Evolutionary conservation across 2,888 invertebrate species (phyloP).

Genomic region (Drosophila fungiperda): DNA sequence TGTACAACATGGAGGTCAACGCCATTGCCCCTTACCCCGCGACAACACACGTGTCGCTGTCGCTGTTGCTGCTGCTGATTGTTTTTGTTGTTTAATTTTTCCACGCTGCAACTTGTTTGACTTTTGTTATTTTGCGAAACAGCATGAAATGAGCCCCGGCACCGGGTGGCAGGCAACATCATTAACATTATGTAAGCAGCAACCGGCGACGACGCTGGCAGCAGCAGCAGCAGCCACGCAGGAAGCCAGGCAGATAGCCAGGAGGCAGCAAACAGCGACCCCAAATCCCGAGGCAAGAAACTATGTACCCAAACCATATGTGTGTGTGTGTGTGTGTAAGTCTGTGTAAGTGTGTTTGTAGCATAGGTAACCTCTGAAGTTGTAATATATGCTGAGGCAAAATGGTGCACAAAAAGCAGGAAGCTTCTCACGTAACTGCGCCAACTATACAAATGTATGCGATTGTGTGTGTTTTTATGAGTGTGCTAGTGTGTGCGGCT

Average conservation of each 20-base stretch:
- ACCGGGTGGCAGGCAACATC: slow-evolving; percentile 61
- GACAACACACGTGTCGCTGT: slow-evolving; percentile 19
- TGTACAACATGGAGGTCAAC: slow-evolving; percentile 44
- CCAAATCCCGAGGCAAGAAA: slow-evolving; percentile 24
- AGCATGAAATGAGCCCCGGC: slow-evolving; percentile 67
- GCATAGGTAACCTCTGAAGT: slow-evolving; percentile 60
- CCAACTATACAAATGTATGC: slow-evolving; percentile 40
- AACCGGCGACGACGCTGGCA: slow-evolving; percentile 64
- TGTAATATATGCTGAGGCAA: slow-evolving; percentile 75
- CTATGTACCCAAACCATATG: slow-evolving; percentile 11
- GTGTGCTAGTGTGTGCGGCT: slow-evolving; percentile 7
- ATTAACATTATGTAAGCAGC: slow-evolving; percentile 78
- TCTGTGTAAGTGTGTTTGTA: background rate
- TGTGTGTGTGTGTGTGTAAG: background rate
- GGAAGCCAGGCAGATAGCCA: background rate
- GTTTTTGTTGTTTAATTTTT: slow-evolving; percentile 18
- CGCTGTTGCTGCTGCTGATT: slow-evolving; percentile 24
- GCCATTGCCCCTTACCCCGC: background rate
- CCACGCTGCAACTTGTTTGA: slow-evolving; percentile 42
- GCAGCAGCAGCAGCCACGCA: slow-evolving; percentile 1
- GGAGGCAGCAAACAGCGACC: slow-evolving; percentile 15
- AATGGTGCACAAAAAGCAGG: slow-evolving; percentile 65
- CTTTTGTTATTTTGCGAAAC: slow-evolving; percentile 67
- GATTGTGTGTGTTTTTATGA: slow-evolving; percentile 3
- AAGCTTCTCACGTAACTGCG: slow-evolving; percentile 62